Evolutionary conservation across 1,140 invertebrate genomes (phyloP), one percentile per base, ranked within the genome.

Genomic region (Ceratoteleas bidentatus): DNA sequence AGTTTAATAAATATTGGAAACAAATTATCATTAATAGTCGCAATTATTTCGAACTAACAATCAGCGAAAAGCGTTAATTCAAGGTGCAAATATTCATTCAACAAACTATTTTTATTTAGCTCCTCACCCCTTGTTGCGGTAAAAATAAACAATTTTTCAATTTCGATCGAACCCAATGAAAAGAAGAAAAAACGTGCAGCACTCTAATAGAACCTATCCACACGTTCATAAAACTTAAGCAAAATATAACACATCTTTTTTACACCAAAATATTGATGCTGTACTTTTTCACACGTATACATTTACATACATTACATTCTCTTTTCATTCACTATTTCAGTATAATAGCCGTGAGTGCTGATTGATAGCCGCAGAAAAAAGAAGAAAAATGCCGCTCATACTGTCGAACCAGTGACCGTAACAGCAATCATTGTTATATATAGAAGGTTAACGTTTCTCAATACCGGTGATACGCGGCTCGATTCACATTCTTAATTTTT

Each of bases 401-500:
- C 56, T 69, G 54, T 38, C 13, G 54, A 58, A 58, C 43, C 66
- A 69, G 45, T 58, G 66, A 69, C 66, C 66, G 66, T 58, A 69
- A 69, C 66, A 47, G 66, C 66, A 58, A 60, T 69, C 66, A 58
- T 60, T 57, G 53, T 53, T 68, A 57, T 68, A 68, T 53, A 66
- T 66, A 66, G 64, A 66, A 66, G 62, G 62, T 65, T 50, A 65
- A 16, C 62, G 24, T 65, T 53, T 65, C 62, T 65, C 50, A 61
- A 61, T 61, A 61, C 2, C 5, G 34, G 15, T 40, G 43, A 57
- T 68, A 47, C 34, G 50, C 15, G 6, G n/a, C 11, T 13, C 49
- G 33, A 52, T 24, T 65, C 16, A 56, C 9, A 34, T 9, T 61
- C 11, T 45, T 58, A n/a, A 43, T 43, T 43, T 43, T 43, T 43